Evolutionary conservation across 2,888 invertebrate species (phyloP).

Genomic region (Exephanes ischioxanthus): DNA sequence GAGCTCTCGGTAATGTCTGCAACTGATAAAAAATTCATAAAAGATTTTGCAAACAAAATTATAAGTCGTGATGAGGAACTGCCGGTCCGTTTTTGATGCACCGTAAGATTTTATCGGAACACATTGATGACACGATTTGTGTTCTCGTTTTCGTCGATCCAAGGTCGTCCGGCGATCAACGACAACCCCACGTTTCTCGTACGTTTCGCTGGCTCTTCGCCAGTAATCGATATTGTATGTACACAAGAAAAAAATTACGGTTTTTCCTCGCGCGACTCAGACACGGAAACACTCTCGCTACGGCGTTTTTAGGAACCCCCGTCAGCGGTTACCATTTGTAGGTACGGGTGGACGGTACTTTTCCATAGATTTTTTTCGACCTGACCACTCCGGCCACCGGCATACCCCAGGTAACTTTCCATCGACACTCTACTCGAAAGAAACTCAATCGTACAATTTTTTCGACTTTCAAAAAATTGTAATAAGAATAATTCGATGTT

Average conservation of each 20-base stretch:
- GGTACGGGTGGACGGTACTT: conserved; percentile 23
- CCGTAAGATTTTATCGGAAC: background rate
- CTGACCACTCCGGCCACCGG: background rate
- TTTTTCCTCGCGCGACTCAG: conserved; percentile 25
- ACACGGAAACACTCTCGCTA: background rate
- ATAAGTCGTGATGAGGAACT: background rate
- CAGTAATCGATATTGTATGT: background rate
- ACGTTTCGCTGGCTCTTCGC: background rate
- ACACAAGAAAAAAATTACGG: background rate
- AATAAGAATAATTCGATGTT: too few species aligned
- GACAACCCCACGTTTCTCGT: background rate
- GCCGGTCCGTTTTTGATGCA: background rate
- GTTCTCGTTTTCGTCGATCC: background rate
- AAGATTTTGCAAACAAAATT: background rate
- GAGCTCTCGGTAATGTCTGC: conserved; percentile 75
- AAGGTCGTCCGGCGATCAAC: background rate
- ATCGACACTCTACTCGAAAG: too few species aligned
- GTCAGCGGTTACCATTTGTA: background rate
- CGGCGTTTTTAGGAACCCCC: background rate
- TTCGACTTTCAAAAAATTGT: too few species aligned
- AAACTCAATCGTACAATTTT: too few species aligned
- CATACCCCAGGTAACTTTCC: too few species aligned
- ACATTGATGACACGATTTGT: conserved; percentile 20
- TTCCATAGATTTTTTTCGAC: conserved; percentile 37
- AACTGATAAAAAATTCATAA: background rate